These are phyloP conservation scores for Holothuria scabra DNA, from an alignment of 53 echinoderm and acorn worm species.

Conservation along the genomic window DNA sequence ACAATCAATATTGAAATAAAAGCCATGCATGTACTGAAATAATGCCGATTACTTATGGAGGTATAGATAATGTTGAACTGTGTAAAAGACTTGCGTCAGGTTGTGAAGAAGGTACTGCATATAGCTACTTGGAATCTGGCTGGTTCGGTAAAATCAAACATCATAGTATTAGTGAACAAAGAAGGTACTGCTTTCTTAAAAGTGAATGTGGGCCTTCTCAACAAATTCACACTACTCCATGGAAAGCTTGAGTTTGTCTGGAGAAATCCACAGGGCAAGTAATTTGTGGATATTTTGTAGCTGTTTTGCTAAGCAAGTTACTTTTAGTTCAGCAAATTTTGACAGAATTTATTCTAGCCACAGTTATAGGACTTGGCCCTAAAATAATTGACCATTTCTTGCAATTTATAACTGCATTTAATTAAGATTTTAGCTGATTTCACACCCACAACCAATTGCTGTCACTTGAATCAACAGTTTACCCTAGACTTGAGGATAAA, in stretches of 20 bases:
- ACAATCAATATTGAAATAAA: background rate
- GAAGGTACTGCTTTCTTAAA: background rate
- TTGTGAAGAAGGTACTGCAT: background rate
- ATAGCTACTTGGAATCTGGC: background rate
- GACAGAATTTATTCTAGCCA: no score
- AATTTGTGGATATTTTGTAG: background rate
- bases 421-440: no score
- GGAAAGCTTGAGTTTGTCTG: background rate
- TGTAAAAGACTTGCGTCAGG: background rate
- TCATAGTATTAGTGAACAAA: background rate
- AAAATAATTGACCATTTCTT: no score
- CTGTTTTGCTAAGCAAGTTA: background rate
- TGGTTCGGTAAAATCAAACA: background rate
- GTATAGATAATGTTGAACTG: background rate
- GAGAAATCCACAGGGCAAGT: background rate
- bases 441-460: no score
- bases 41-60: background rate
- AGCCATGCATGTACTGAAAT: background rate
- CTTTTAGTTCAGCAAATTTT: no score
- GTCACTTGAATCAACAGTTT: no score
- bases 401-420: no score
- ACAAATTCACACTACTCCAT: background rate
- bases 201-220: background rate
- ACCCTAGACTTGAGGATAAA: no score
- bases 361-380: no score